These are phyloP conservation scores for Castor canadensis DNA, from an alignment of 2,113 vertebrate species.

Conservation along the genomic window DNA sequence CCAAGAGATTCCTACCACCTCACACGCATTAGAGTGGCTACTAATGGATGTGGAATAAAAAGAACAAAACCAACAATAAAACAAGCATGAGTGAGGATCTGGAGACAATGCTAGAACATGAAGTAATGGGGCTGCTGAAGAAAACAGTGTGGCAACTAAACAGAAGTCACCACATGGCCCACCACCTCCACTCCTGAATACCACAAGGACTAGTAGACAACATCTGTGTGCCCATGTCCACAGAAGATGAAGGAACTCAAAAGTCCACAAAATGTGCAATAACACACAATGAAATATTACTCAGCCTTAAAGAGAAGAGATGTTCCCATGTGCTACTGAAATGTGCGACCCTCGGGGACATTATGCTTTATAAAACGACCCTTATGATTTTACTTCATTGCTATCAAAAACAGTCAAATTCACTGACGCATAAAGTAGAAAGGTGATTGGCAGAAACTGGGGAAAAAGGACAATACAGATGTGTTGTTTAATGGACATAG, in stretches of 20 bases:
- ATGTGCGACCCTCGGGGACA: too few relatives aligned
- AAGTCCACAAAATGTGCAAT: fast-evolving
- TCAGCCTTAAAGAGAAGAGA: not conserved
- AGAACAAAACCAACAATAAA: not conserved
- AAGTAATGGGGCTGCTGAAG: not conserved
- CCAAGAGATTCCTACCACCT: not conserved
- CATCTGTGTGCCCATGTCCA: fast-evolving
- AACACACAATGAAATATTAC: too few relatives aligned
- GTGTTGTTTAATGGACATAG: not conserved
- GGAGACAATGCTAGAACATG: not conserved
- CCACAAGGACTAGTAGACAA: not conserved
- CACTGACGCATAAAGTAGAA: not conserved
- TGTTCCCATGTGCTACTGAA: not conserved
- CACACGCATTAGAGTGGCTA: too few relatives aligned
- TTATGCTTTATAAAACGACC: not conserved
- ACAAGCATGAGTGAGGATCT: not conserved
- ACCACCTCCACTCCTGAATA: not conserved
- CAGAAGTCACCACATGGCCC: not conserved
- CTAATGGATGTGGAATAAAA: too few relatives aligned
- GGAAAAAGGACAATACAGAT: too few relatives aligned
- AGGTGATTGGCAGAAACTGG: fast-evolving
- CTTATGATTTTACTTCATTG: too few relatives aligned
- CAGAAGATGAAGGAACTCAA: not conserved
- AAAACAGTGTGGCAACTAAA: not conserved
- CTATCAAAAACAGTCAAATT: too few relatives aligned